Base-by-base conservation (phyloP, 2,888 invertebrate genomes). In the Eledone cirrhosa region DNA sequence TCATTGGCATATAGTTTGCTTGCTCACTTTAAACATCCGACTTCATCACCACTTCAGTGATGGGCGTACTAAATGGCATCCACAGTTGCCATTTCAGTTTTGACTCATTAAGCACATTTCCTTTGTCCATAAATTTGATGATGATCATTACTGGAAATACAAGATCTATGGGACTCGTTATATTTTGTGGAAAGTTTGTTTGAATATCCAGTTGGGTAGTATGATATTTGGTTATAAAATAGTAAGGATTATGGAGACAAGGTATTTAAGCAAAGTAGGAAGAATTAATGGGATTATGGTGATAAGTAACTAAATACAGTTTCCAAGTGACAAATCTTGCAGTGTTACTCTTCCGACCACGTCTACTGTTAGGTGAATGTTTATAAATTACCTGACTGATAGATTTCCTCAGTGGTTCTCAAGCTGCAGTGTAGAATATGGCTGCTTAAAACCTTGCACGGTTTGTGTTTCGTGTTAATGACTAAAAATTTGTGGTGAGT, bases 71-170 rank as follows among this genome's bases (percentile, higher is more conserved):
- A 24, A 27, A 27, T 63, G 27, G 63, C 27, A 19, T 1, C 63
- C 63, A 72, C 33, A 31, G n/a, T 59, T 77, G 59, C 31, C 63
- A 33, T 47, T 59, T 31, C 29, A 33, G 24, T 47, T 33, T 53
- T 77, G 78, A 78, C 75, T 78, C 77, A 79, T 72, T 75, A 78
- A 81, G 81, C 81, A 81, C 81, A 81, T 80, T 81, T 81, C 81
- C 81, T 80, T 80, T 80, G 81, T 81, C 81, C 77, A 67, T 33
- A 77, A n/a, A 75, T 48, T 74, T 47, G 72, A 72, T 27, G 63
- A 33, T 16, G 72, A 77, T 77, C 72, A 59, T 48, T 65, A 24
- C 31, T 29, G 65, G 67, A 77, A 67, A 65, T 77, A 27, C 65
- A 69, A 53, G 67, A 69, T 33, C 63, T 67, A 74, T 74, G 31